Conservation (phyloP, 2,113 vertebrate genomes). For the Cyprinodon variegatus region DNA sequence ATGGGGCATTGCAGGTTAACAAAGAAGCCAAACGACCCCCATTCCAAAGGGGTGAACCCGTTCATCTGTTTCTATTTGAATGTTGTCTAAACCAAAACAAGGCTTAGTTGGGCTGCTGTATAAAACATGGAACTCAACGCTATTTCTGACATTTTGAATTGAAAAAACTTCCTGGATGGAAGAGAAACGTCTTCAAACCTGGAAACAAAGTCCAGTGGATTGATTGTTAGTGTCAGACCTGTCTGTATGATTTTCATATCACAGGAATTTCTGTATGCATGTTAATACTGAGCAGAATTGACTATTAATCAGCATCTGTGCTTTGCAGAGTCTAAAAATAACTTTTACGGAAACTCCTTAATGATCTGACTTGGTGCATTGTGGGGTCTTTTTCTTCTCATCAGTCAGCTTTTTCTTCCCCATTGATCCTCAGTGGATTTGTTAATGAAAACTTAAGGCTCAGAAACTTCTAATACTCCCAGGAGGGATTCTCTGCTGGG, state of each 20-base stretch:
- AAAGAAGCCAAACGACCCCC: too few species aligned
- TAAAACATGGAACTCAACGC: too few species aligned
- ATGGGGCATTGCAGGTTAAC: too few species aligned
- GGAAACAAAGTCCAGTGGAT: too few species aligned
- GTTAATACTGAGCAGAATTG: slow-evolving; percentile 60
- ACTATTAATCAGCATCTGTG: slow-evolving; percentile 69
- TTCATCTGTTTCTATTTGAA: too few species aligned
- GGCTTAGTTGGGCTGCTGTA: too few species aligned
- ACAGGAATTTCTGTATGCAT: slow-evolving; percentile 17
- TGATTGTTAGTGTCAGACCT: background rate
- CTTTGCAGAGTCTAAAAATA: slow-evolving; percentile 47
- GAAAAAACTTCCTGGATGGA: too few species aligned
- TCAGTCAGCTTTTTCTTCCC: slow-evolving; percentile 2
- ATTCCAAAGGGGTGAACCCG: too few species aligned
- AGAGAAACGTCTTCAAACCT: too few species aligned
- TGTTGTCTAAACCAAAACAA: too few species aligned
- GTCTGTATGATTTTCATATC: background rate
- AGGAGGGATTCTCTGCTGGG: slow-evolving; percentile 38
- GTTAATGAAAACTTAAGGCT: slow-evolving; percentile 64
- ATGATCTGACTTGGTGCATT: slow-evolving; percentile 56
- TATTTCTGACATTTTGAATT: too few species aligned
- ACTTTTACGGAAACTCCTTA: slow-evolving; percentile 48
- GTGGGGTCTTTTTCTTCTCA: slow-evolving; percentile 15
- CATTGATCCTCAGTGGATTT: slow-evolving; percentile 50
- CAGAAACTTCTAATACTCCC: slow-evolving; percentile 59